Base-by-base conservation (phyloP, 2,113 vertebrate genomes). In the Tachuris rubrigastra region DNA sequence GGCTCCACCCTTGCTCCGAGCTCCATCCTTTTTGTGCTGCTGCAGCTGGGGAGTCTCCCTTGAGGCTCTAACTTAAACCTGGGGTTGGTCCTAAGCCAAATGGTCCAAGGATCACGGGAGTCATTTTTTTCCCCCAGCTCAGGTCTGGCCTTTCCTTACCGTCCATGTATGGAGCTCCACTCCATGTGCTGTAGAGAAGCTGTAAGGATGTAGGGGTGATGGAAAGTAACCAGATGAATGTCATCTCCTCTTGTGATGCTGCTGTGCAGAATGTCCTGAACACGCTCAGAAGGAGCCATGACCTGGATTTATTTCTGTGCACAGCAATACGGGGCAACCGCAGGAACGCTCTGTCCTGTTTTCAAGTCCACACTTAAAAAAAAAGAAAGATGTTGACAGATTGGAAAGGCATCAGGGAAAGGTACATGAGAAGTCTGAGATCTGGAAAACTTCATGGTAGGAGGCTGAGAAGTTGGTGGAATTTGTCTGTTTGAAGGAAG, bases 31-130 rank as follows among this genome's bases (percentile, higher is more conserved):
- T 94, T 91, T 88, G 87, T 96, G 93, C 78, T 94, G 82, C 76
- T 95, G 90, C 93, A 96, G 96, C 95, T 97, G 95, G 93, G 86
- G 91, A 97, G 89, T 94, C 93, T 96, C 87, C 95, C 95, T 97
- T 25, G 84, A 91, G 95, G 96, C 95, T 96, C 87, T 83, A 55
- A 95, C 87, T 95, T 90, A 88, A 95, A 95, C 68, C 92, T 78
- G 85, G 42, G 59, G 5, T 56, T 96, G 96, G 82, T 94, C 56
- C 65, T 71, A 23, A 85, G 92, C 95, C 93, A 97, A 94, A 33
- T 93, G 95, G 95, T 96, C 92, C 95, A 97, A 96, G 87, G 95
- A 96, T 95, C 93, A 95, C 84, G 76, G 86, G 73, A 96, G 37
- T 39, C 44, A 91, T 92, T 93, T 96, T 96, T 60, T 93, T 78